Conservation (phyloP, 2,797 vertebrate genomes). For the Picus viridis region DNA sequence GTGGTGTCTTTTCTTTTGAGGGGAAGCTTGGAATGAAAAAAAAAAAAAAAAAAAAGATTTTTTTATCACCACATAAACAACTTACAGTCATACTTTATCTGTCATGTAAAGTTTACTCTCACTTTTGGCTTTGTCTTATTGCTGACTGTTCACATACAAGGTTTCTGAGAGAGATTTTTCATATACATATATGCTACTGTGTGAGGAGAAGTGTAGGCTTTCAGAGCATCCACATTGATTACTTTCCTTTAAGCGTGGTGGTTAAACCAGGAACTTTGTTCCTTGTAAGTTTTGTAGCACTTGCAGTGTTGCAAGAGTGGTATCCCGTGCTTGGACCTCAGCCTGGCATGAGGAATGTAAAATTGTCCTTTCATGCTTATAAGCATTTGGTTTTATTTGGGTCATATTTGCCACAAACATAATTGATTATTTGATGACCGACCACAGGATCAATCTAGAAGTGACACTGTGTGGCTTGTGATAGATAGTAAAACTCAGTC, state of each 20-base stretch:
- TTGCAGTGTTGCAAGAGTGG: neutral
- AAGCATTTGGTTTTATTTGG: neutral
- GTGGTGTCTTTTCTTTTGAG: neutral
- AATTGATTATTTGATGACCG: neutral
- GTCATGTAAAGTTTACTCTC: neutral
- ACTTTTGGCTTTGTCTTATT: neutral
- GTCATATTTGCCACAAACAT: neutral
- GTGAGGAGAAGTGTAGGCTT: neutral
- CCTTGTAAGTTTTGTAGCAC: neutral
- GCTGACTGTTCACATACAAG: neutral
- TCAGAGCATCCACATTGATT: neutral
- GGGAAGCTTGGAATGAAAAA: neutral
- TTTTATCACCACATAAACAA: rapidly evolving
- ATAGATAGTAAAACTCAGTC: neutral
- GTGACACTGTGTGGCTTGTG: neutral
- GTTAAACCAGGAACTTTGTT: neutral
- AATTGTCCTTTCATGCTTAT: neutral
- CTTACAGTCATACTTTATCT: neutral
- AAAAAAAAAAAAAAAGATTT: neutral
- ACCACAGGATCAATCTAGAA: neutral
- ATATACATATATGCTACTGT: neutral
- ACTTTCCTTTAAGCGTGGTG: neutral
- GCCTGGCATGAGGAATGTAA: neutral
- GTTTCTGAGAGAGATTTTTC: neutral
- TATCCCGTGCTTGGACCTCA: rapidly evolving